These are phyloP conservation scores for Tenthredo livida DNA, from an alignment of 2,888 invertebrate genomes.

Conservation along the genomic window DNA sequence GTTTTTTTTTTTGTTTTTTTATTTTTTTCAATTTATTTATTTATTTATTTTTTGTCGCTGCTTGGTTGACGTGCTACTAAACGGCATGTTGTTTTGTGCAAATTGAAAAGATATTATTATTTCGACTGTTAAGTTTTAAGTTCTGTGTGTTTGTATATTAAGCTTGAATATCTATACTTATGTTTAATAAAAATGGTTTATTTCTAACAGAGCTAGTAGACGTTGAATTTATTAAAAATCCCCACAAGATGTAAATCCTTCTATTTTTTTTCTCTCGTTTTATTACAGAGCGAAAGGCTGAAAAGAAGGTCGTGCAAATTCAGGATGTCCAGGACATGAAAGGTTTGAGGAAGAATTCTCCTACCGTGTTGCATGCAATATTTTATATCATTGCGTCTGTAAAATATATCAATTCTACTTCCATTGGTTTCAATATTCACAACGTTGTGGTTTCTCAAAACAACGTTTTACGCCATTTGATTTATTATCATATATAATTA, in stretches of 20 bases:
- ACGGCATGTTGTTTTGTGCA: constrained; percentile 63
- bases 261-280: constrained; percentile 59
- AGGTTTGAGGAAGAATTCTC: constrained; percentile 70
- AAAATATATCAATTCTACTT: neutral
- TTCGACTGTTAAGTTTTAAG: constrained; percentile 47
- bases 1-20: neutral
- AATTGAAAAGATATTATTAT: neutral
- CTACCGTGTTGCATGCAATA: constrained; percentile 35
- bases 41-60: neutral
- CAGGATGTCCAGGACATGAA: constrained; percentile 77
- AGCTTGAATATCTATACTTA: constrained; percentile 58
- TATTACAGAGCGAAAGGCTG: constrained; percentile 74
- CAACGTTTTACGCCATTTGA: neutral
- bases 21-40: too few relatives aligned
- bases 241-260: constrained; percentile 56
- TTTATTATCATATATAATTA: constrained; percentile 13
- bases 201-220: constrained; percentile 36
- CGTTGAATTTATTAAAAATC: neutral
- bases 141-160: constrained; percentile 53
- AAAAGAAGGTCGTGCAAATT: constrained; percentile 70
- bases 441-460: neutral
- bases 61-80: constrained; percentile 53
- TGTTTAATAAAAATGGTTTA: constrained; percentile 61
- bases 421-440: neutral
- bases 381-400: neutral